Evolutionary conservation across 2,113 vertebrate species (phyloP), one percentile per base, ranked within the genome.

Genomic region (Turnix velox): DNA sequence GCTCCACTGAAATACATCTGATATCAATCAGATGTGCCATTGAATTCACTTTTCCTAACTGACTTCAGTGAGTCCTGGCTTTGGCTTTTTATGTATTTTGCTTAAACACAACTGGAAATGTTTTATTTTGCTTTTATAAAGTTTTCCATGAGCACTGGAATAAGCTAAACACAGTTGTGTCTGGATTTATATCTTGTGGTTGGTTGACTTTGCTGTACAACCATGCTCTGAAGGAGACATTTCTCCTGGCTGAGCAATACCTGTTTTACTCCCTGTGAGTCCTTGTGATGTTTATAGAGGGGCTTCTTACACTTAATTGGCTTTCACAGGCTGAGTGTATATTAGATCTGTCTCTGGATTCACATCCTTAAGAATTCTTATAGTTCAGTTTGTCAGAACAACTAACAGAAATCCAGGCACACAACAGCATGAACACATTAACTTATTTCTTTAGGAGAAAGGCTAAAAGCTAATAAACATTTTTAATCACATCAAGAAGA

Each of bases 41-140:
- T 0, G 0, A 57, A 87, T 87, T 87, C 61, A 57, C 54, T 90
- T 81, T 74, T 72, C 74, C 20, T 79, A 82, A 42, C n/a, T 51
- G 71, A 72, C 37, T 84, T 68, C 62, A 72, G 17, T 31, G 10
- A 87, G 37, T 23, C 25, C 67, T 83, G 46, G 51, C 52, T 92
- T 82, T 67, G 69, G 23, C 20, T 71, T 86, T 54, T 33, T 33
- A 68, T 5, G 8, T 65, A 63, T 82, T 89, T 69, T 77, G 68
- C 54, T 91, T 76, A 66, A 91, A 89, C 22, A 72, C 33, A 91
- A 92, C 39, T 91, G 89, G 71, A 85, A 91, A 46, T 76, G 22
- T 54, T 92, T 89, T 35, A 25, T 76, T 93, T 84, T 23, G 3
- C 54, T 81, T 84, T 94, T 69, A 76, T 57, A 22, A 87, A 49